Conservation (phyloP, 2,113 vertebrate species). For the Lycocorax pyrrhopterus region DNA sequence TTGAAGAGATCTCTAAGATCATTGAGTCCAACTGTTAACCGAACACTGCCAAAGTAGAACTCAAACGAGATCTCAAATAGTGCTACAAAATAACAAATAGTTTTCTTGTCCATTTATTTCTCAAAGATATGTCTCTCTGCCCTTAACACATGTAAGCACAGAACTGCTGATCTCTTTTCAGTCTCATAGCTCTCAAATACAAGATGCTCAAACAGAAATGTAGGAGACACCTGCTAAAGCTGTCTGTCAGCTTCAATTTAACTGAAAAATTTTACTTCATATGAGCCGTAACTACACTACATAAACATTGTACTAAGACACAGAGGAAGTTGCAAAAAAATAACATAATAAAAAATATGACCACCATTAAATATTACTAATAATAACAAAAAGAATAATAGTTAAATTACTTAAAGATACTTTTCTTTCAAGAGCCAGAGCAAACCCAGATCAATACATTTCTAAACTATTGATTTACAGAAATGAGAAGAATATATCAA, state of each 20-base stretch:
- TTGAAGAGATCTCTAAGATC: background rate
- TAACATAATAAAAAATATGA: background rate
- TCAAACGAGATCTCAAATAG: background rate
- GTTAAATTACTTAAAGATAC: background rate
- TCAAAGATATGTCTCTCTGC: background rate
- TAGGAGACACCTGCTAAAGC: background rate
- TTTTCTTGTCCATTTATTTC: background rate
- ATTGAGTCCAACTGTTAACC: accelerated
- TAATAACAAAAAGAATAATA: background rate
- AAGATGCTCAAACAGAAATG: background rate
- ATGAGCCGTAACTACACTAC: background rate
- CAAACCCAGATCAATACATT: background rate
- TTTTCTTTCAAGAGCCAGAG: background rate
- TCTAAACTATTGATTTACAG: background rate
- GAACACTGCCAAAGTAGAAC: background rate
- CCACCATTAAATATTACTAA: background rate
- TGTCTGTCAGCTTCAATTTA: background rate
- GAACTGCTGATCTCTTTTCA: background rate
- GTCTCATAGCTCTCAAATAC: background rate
- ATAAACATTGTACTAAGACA: background rate
- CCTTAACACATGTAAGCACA: background rate
- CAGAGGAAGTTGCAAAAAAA: background rate
- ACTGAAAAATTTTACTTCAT: background rate
- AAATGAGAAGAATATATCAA: background rate
- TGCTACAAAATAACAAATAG: background rate